A percentile compares a stretch with the other conserved stretches of the same genome.
Conservation (phyloP, 2,888 invertebrate species). For the Synanthedon tipuliformis region DNA sequence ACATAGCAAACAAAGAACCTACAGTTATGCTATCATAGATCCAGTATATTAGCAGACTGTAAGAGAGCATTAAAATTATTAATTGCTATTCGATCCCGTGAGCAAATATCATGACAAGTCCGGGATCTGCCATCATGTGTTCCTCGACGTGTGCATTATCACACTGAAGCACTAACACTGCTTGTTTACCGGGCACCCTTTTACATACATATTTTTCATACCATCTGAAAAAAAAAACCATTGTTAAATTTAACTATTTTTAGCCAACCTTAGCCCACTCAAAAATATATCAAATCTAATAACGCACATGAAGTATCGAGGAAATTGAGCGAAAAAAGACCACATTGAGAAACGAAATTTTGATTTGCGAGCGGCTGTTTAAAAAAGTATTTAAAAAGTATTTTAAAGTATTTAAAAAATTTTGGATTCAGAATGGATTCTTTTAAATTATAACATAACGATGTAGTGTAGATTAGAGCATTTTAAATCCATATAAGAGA, state of each 20-base stretch:
- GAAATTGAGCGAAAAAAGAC: too few relatives aligned
- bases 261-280: neutral
- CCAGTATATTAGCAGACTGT: too few relatives aligned
- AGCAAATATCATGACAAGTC: constrained; percentile 98
- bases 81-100: constrained; percentile 87
- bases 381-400: too few relatives aligned
- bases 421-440: too few relatives aligned
- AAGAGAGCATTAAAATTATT: constrained; percentile 7
- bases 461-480: too few relatives aligned
- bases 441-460: too few relatives aligned
- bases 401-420: too few relatives aligned
- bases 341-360: too few relatives aligned
- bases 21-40: neutral
- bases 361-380: too few relatives aligned
- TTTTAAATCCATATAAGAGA: neutral
- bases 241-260: neutral
- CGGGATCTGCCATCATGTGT: constrained; percentile 96
- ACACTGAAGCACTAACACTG: constrained; percentile 92
- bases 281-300: too few relatives aligned
- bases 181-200: constrained; percentile 94
- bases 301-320: too few relatives aligned
- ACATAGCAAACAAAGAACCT: constrained; percentile 10
- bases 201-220: constrained; percentile 96
- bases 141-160: constrained; percentile 96
- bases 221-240: constrained; percentile 35